Base-by-base conservation (phyloP, 2,888 invertebrate genomes). In the Trachelus troglodyta region DNA sequence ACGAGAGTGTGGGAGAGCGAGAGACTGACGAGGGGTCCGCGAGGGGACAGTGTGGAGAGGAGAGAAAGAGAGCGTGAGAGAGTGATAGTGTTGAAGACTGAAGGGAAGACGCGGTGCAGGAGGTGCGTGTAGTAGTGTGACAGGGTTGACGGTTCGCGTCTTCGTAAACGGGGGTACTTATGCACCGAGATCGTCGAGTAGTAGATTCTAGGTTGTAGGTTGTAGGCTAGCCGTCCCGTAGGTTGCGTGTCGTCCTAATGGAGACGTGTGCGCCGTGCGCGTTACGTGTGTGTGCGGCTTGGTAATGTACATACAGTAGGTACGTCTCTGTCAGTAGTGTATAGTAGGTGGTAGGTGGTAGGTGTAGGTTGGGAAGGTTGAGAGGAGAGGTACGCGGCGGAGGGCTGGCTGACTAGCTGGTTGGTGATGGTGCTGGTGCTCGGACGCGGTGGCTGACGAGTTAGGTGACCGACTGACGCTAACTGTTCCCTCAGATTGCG, bases 361-460 rank as follows among this genome's bases (percentile, higher is more conserved):
- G 85, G 86, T 84, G 86, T 87, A 83, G 87, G 85, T 86, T 84
- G 83, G 76, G 83, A 84, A 86, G 84, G 85, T 87, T 86, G 83
- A 80, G 40, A 40, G 79, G 84, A 84, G 84, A 84, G 85, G 83
- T 81, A 82, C 81, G 83, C 77, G 82, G 40, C 40, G 37, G 81
- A 86, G 84, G 82, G 77, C 79, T 79, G 35, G 74, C 34, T 33
- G 34, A 40, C 40, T 40, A 15, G 40, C 40, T 40, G 40, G 79
- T 37, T 69, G 74, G 77, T 71, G 78, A 69, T 77, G 40, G 34
- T 69, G 78, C 78, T 76, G 69, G 76, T 34, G 68, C 31, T 85
- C 82, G 83, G 84, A 83, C 81, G 84, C 83, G 85, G 85, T 83
- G 85, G 86, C 80, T 85, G 85, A 82, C 81, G 81, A 84, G 82